A percentile compares a stretch with the other conserved stretches of the same genome.
phyloP scores from a whole-genome alignment of 2,888 invertebrate species.

The Ectemnius continuus region DNA sequence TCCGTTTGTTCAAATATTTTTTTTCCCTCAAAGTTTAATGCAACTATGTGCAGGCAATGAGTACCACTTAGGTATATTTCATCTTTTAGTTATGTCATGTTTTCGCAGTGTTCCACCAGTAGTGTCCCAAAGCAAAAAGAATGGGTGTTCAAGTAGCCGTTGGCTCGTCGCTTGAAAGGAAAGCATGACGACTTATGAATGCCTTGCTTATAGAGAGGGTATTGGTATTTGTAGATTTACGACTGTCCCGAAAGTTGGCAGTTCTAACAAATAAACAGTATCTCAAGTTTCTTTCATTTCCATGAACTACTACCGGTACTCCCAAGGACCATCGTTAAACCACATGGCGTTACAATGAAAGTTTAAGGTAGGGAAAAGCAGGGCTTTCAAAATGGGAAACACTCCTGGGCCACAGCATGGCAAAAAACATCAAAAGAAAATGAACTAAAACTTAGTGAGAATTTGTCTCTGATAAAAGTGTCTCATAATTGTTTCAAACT shows the following conservation, averaged over 20 bases:
- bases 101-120: slow-evolving; percentile 71
- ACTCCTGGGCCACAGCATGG: slow-evolving; percentile 47
- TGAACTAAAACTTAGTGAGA: slow-evolving; percentile 36
- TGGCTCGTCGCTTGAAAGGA: slow-evolving; percentile 76
- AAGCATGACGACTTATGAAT: slow-evolving; percentile 75
- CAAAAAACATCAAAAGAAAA: slow-evolving; percentile 45
- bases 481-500: slow-evolving; percentile 18
- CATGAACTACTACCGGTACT: not conserved
- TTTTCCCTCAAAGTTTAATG: slow-evolving; percentile 55
- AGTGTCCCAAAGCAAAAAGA: slow-evolving; percentile 75
- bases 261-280: not conserved
- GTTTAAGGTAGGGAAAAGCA: slow-evolving; percentile 34
- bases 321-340: slow-evolving; percentile 55
- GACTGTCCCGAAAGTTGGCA: slow-evolving; percentile 58
- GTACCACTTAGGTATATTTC: slow-evolving; percentile 64
- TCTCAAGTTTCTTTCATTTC: not conserved
- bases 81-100: slow-evolving; percentile 67
- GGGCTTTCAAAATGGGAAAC: slow-evolving; percentile 46
- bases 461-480: slow-evolving; percentile 20
- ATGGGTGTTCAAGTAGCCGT: slow-evolving; percentile 75
- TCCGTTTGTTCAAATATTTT: slow-evolving; percentile 48
- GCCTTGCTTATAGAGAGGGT: slow-evolving; percentile 54
- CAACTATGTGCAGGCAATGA: slow-evolving; percentile 53
- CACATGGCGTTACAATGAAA: slow-evolving; percentile 29
- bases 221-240: slow-evolving; percentile 35